Conservation (phyloP, 2,113 vertebrate genomes). For the Euleptes europaea region DNA sequence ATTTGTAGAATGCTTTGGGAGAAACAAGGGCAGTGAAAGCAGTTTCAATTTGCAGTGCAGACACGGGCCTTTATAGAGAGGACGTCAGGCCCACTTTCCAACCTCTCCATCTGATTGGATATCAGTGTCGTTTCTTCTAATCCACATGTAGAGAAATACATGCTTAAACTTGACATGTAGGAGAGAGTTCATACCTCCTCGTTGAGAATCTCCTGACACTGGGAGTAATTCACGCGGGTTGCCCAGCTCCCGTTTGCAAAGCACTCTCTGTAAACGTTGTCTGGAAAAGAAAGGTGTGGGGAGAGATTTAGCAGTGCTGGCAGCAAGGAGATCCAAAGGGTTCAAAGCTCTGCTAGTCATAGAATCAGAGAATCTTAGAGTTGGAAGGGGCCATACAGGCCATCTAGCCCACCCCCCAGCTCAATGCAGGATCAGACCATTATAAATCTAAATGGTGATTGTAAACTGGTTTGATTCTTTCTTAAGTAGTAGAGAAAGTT, state of each 20-base stretch:
- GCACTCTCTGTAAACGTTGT: constrained; percentile 87
- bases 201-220: constrained; percentile 87
- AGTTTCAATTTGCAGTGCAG: not conserved
- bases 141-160: not conserved
- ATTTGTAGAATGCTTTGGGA: not conserved
- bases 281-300: constrained; percentile 65
- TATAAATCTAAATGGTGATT: too few relatives aligned
- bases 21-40: not conserved
- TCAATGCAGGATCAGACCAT: too few relatives aligned
- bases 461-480: too few relatives aligned
- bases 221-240: constrained; percentile 84
- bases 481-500: too few relatives aligned
- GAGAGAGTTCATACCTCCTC: constrained; percentile 77
- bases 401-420: too few relatives aligned
- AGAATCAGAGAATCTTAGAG: too few relatives aligned
- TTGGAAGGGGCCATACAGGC: too few relatives aligned
- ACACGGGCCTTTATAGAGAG: not conserved
- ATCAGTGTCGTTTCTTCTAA: too few relatives aligned
- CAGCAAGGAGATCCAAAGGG: not conserved
- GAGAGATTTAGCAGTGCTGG: accelerated
- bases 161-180: not conserved
- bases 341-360: not conserved
- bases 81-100: not conserved
- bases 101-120: not conserved
- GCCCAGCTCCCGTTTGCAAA: constrained; percentile 87